Conservation (phyloP, 1,140 invertebrate genomes). For the Harpegnathos saltator region DNA sequence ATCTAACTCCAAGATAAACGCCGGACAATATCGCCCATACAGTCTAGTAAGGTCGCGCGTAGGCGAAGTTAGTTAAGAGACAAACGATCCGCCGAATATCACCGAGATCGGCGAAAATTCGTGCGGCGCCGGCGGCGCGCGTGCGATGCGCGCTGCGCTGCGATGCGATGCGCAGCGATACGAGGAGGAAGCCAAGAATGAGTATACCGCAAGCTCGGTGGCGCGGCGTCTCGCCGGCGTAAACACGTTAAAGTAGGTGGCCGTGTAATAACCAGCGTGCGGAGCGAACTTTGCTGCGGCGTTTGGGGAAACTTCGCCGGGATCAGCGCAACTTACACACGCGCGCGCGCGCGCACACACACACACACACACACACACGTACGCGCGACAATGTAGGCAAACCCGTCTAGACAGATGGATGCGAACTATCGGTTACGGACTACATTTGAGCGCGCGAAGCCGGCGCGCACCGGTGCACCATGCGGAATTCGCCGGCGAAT, state of each 20-base stretch:
- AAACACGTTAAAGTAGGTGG: conserved; percentile 66
- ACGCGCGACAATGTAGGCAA: conserved; percentile 21
- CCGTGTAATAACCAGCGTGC: conserved; percentile 63
- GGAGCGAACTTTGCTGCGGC: conserved; percentile 46
- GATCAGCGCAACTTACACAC: conserved; percentile 31
- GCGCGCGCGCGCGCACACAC: neutral
- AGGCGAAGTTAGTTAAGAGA: conserved; percentile 39
- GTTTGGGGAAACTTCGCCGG: conserved; percentile 65
- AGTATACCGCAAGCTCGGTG: conserved; percentile 24
- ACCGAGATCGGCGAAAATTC: conserved; percentile 55
- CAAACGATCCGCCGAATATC: conserved; percentile 49
- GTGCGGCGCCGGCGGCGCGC: conserved; percentile 25
- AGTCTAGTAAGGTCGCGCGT: neutral
- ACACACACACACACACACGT: neutral
- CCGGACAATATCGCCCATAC: neutral
- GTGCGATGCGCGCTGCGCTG: conserved; percentile 32
- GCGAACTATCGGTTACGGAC: conserved; percentile 22
- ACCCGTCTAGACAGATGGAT: conserved; percentile 25
- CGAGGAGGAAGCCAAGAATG: neutral
- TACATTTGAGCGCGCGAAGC: neutral
- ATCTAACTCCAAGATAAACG: neutral
- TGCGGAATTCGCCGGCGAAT: neutral
- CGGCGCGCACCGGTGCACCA: no score
- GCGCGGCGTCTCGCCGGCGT: conserved; percentile 24
- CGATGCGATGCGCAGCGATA: neutral